These are phyloP conservation scores for Silurus meridionalis DNA, from an alignment of 2,113 vertebrate species.

Conservation along the genomic window DNA sequence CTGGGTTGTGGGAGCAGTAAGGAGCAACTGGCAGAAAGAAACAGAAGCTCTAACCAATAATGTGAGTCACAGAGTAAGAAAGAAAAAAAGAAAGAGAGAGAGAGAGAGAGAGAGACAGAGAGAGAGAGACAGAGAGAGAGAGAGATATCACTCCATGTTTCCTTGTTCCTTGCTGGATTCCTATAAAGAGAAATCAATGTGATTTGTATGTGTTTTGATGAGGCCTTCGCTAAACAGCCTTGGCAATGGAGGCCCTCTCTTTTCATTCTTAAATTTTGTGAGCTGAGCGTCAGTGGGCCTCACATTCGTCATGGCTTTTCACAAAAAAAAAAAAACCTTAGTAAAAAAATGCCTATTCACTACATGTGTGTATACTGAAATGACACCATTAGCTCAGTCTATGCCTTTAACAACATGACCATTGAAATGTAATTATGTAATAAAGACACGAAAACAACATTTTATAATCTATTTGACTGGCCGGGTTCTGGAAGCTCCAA, in stretches of 20 bases:
- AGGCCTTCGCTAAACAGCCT: slow-evolving; percentile 73
- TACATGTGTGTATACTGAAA: slow-evolving; percentile 13
- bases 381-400: slow-evolving; percentile 20
- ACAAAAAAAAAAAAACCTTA: slow-evolving; percentile 57
- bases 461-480: background rate
- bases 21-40: background rate
- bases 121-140: background rate
- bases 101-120: background rate
- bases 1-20: background rate
- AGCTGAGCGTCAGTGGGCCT: slow-evolving; percentile 69
- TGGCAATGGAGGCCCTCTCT: slow-evolving; percentile 70
- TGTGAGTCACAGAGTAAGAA: background rate
- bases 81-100: background rate
- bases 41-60: background rate
- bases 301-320: slow-evolving; percentile 67
- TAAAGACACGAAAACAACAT: background rate
- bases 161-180: background rate
- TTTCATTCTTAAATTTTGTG: slow-evolving; percentile 59
- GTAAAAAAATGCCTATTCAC: slow-evolving; percentile 60
- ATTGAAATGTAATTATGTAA: background rate
- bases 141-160: background rate
- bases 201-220: slow-evolving; percentile 72
- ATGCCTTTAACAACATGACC: background rate
- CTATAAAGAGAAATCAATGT: slow-evolving; percentile 61
- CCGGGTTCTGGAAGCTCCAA: background rate